phyloP scores from a whole-genome alignment of 2,888 invertebrate genomes.

The Gymnoscelis rufifasciata region DNA sequence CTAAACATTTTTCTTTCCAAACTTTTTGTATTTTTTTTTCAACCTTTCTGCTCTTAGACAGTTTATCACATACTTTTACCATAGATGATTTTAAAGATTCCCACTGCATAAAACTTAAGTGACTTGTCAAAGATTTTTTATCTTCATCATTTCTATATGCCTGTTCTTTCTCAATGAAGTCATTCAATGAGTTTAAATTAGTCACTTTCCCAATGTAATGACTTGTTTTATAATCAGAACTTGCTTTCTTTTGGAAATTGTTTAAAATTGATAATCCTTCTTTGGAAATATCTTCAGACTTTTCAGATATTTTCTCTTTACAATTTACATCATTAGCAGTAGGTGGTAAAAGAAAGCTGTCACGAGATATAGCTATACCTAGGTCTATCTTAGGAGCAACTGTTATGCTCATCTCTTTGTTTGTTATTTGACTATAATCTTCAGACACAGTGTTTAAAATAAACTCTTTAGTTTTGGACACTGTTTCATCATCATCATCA shows the following conservation, averaged over 20 bases:
- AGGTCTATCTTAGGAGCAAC: conserved; percentile 6
- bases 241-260: conserved; percentile 27
- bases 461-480: conserved; percentile 8
- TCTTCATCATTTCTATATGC: conserved; percentile 49
- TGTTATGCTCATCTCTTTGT: background rate
- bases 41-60: conserved; percentile 53
- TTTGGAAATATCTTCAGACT: conserved; percentile 46
- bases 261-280: conserved; percentile 39
- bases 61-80: conserved; percentile 42
- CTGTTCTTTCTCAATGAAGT: conserved; percentile 60
- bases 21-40: conserved; percentile 58
- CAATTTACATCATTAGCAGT: too few relatives aligned
- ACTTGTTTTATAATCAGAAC: conserved; percentile 19
- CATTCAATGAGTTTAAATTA: conserved; percentile 42
- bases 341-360: conserved; percentile 11
- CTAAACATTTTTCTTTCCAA: conserved; percentile 68
- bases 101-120: conserved; percentile 78
- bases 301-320: too few relatives aligned
- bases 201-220: conserved; percentile 50
- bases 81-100: conserved; percentile 65
- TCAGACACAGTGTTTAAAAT: background rate
- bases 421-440: conserved; percentile 2
- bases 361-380: conserved; percentile 16
- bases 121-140: conserved; percentile 49
- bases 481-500: conserved; percentile 25